phyloP scores from a whole-genome alignment of 2,797 vertebrate species.

The Brachyrhaphis roseni region DNA sequence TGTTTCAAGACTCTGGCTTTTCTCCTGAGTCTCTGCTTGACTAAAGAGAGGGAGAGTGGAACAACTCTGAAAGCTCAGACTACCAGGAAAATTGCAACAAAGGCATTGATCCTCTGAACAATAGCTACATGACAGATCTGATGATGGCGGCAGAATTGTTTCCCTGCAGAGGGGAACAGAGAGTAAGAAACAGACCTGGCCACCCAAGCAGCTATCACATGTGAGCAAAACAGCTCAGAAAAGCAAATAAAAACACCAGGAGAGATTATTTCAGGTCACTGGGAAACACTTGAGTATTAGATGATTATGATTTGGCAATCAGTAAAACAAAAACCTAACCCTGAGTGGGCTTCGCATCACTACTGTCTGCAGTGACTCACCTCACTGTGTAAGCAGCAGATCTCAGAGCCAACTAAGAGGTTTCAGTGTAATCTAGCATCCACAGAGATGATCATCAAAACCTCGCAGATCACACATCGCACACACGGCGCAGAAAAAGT shows the following conservation, averaged over 20 bases:
- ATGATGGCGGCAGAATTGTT: conserved; percentile 67
- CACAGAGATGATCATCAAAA: conserved; percentile 57
- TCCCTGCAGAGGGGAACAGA: conserved; percentile 42
- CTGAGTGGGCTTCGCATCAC: conserved; percentile 55
- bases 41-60: conserved; percentile 34
- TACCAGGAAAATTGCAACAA: conserved; percentile 60
- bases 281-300: conserved; percentile 29
- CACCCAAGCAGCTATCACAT: conserved; percentile 25
- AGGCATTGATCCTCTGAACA: conserved; percentile 72
- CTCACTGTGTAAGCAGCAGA: conserved; percentile 62
- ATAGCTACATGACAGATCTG: conserved; percentile 72
- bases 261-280: conserved; percentile 30
- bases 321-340: conserved; percentile 39
- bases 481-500: conserved; percentile 32
- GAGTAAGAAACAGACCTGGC: conserved; percentile 26
- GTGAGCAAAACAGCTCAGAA: neutral
- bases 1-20: too few species aligned
- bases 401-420: conserved; percentile 47
- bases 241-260: conserved; percentile 27
- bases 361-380: conserved; percentile 73
- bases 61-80: conserved; percentile 37
- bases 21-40: conserved; percentile 27
- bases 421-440: conserved; percentile 66
- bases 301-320: conserved; percentile 56
- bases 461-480: conserved; percentile 31